Conservation (phyloP, 2,888 invertebrate species). For the Lepidochrysops patricia region DNA sequence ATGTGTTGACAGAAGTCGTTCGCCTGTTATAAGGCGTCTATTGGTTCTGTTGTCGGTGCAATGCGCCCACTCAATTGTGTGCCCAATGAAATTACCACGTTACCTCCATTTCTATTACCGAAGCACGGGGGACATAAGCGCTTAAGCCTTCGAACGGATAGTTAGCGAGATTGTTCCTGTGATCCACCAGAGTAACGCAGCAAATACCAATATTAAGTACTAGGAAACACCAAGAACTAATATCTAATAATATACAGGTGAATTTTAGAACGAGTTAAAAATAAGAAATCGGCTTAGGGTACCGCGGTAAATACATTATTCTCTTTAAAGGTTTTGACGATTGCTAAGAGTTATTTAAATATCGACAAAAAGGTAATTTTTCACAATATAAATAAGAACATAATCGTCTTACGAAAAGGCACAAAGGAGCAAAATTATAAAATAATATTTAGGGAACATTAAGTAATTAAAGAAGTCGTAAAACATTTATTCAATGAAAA, state of each 20-base stretch:
- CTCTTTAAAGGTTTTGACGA: no score
- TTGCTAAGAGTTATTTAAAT: neutral
- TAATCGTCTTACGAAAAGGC: neutral
- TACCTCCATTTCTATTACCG: neutral
- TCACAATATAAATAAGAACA: neutral
- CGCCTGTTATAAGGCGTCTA: no score
- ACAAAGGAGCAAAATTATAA: neutral
- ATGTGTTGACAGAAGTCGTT: no score
- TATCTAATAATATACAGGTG: no score
- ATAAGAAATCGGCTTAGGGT: no score
- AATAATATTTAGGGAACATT: neutral
- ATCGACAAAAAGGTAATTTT: neutral
- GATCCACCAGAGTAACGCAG: neutral
- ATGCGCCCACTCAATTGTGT: neutral
- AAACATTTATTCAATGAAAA: neutral
- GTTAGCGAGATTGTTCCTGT: neutral
- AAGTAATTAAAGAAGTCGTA: neutral
- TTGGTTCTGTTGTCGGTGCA: no score
- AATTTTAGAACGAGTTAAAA: no score
- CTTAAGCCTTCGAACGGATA: neutral
- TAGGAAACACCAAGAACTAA: no score
- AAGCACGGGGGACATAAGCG: neutral
- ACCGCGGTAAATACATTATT: no score
- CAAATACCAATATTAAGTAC: neutral
- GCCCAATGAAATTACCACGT: neutral